phyloP scores from a whole-genome alignment of 2,888 invertebrate species.

The Cataglyphis cursor region DNA sequence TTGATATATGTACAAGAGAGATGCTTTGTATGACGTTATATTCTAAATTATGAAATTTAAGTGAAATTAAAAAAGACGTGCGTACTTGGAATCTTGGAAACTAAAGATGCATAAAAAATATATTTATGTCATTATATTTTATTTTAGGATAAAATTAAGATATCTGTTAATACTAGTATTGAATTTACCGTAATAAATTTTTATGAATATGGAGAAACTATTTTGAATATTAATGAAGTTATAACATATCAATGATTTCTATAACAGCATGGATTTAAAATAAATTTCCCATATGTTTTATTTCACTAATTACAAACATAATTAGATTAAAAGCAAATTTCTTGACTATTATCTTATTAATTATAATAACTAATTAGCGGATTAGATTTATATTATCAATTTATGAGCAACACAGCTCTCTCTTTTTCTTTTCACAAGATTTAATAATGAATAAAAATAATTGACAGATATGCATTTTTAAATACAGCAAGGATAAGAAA shows the following conservation, averaged over 20 bases:
- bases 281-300: not conserved
- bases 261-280: not conserved
- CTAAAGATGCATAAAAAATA: not conserved
- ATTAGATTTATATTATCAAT: not conserved
- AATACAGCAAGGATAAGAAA: not conserved
- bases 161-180: not conserved
- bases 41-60: not conserved
- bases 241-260: not conserved
- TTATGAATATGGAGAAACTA: not conserved
- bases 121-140: not conserved
- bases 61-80: not conserved
- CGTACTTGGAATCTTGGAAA: not conserved
- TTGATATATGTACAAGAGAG: not conserved
- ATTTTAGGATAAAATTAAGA: not conserved
- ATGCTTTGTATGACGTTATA: not conserved
- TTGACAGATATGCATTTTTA: not conserved
- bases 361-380: not conserved
- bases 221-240: not conserved
- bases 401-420: not conserved
- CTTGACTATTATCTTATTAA: not conserved
- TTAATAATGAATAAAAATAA: conserved; percentile 17
- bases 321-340: not conserved
- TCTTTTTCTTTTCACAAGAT: not conserved
- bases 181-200: not conserved
- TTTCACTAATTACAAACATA: not conserved